Percentiles rank a stretch among this genome's conserved stretches.
phyloP scores from a whole-genome alignment of 2,797 vertebrate genomes.

The Spinus pinus region DNA sequence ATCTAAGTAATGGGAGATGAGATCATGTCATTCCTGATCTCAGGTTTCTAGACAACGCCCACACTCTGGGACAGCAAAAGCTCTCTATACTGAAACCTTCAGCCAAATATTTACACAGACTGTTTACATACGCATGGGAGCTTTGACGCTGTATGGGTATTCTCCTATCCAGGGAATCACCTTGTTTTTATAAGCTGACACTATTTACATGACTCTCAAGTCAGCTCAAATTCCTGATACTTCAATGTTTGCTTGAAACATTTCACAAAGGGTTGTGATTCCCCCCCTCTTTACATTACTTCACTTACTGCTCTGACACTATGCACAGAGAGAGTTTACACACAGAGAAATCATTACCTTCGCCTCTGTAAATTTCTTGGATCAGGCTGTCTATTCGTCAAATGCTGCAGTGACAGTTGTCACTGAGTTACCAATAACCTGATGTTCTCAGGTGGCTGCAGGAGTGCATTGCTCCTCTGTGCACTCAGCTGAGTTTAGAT shows the following conservation, averaged over 20 bases:
- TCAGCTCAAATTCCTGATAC: conserved; percentile 59
- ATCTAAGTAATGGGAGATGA: conserved; percentile 64
- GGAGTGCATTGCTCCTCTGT: neutral
- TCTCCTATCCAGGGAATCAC: conserved; percentile 62
- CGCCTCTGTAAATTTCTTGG: neutral
- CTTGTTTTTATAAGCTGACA: conserved; percentile 67
- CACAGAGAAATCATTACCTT: conserved; percentile 36
- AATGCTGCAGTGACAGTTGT: conserved; percentile 12
- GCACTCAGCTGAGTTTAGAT: neutral
- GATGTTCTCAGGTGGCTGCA: neutral
- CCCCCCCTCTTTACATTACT: conserved; percentile 11
- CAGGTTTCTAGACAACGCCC: conserved; percentile 59
- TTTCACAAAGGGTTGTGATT: conserved; percentile 42
- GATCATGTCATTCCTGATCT: conserved; percentile 67
- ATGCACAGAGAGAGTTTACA: conserved; percentile 8
- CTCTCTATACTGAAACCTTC: conserved; percentile 48
- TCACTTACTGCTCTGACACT: neutral
- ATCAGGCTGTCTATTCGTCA: neutral
- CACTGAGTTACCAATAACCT: neutral
- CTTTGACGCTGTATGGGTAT: neutral
- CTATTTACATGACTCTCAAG: conserved; percentile 67
- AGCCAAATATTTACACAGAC: conserved; percentile 61
- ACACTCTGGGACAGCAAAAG: conserved; percentile 54
- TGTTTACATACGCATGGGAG: conserved; percentile 60
- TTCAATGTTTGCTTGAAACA: conserved; percentile 59